Evolutionary conservation across 2,888 invertebrate species (phyloP).

Genomic region (Tetheella fluctuosa): DNA sequence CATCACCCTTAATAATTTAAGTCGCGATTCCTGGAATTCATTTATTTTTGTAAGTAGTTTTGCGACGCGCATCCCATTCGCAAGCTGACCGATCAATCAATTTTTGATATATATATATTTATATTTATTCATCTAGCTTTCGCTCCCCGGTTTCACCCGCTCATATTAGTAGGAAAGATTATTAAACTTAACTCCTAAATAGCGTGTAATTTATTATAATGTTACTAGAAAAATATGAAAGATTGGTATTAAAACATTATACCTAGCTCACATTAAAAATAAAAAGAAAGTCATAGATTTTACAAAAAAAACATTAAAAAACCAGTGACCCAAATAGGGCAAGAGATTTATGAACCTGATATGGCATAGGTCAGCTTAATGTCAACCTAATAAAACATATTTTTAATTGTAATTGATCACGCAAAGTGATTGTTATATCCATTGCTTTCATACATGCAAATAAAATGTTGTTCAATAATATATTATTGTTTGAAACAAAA

Average conservation of each 20-base stretch:
- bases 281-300: not conserved
- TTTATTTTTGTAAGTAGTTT: no score
- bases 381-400: constrained; percentile 1
- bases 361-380: constrained; percentile 3
- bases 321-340: not conserved
- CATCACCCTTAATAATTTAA: no score
- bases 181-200: no score
- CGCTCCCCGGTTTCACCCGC: no score
- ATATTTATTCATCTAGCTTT: no score
- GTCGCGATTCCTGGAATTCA: no score
- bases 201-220: no score
- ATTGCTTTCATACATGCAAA: not conserved
- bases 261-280: not conserved
- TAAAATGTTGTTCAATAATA: not conserved
- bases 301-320: constrained; percentile 2
- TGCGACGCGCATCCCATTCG: no score
- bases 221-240: no score
- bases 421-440: not conserved
- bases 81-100: no score
- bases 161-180: no score
- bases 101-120: no score
- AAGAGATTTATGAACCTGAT: not conserved
- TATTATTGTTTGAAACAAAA: not conserved
- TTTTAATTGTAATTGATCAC: constrained; percentile 6
- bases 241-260: not conserved